phyloP scores from a whole-genome alignment of 2,113 vertebrate genomes.

The Saccopteryx bilineata region DNA sequence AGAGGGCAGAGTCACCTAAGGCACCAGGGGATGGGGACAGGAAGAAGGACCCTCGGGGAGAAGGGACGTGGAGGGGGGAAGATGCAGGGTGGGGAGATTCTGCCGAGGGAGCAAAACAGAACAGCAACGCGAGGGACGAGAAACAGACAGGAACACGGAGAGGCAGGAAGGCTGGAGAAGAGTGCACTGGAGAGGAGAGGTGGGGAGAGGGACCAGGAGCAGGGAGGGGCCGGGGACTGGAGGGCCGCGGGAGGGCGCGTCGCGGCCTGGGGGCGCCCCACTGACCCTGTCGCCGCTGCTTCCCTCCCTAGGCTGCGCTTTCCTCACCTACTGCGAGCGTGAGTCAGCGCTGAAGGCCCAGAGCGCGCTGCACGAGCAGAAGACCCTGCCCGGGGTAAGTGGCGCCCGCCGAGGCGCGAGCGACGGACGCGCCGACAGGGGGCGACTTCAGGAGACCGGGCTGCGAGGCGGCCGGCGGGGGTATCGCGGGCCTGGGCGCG shows the following conservation, averaged over 20 bases:
- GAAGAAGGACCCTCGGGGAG: slow-evolving; percentile 13
- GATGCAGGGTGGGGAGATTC: slow-evolving; percentile 61
- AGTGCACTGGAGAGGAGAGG: slow-evolving; percentile 44
- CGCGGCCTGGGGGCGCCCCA: slow-evolving; percentile 72
- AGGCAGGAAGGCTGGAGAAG: slow-evolving; percentile 46
- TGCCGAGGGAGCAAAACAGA: slow-evolving; percentile 47
- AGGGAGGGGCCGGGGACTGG: neutral
- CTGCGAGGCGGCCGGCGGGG: neutral
- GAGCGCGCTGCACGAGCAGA: slow-evolving; percentile 92
- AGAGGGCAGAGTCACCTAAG: neutral
- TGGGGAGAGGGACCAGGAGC: slow-evolving; percentile 39
- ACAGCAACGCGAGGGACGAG: slow-evolving; percentile 55
- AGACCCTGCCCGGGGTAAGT: slow-evolving; percentile 93
- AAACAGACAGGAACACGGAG: slow-evolving; percentile 8
- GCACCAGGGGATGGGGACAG: slow-evolving; percentile 2
- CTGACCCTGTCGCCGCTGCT: slow-evolving; percentile 79
- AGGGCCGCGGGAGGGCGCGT: slow-evolving; percentile 46
- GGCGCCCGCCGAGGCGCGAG: slow-evolving; percentile 61
- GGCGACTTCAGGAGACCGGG: slow-evolving; percentile 72
- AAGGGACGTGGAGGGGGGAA: slow-evolving; percentile 32
- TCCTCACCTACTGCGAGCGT: slow-evolving; percentile 93
- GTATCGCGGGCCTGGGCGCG: neutral
- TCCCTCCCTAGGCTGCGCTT: slow-evolving; percentile 90
- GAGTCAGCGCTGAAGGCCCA: slow-evolving; percentile 93
- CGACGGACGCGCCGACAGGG: slow-evolving; percentile 60